Evolutionary conservation across 1,140 invertebrate species (phyloP).

Genomic region (Polyergus mexicanus): DNA sequence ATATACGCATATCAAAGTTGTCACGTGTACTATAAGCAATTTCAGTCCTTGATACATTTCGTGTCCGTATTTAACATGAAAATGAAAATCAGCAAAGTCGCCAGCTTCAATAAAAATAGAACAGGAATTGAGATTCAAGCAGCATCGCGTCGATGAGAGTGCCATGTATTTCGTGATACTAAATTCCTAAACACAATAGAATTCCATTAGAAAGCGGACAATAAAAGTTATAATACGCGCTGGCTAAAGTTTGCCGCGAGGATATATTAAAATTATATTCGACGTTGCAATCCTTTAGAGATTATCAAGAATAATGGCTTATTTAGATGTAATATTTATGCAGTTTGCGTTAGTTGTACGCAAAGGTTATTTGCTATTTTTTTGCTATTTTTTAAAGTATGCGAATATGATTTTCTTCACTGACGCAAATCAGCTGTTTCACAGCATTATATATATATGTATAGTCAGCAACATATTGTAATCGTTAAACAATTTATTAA

Average conservation of each 20-base stretch:
- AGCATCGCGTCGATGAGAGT: conserved; percentile 4
- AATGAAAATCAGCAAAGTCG: conserved; percentile 40
- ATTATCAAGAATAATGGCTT: conserved; percentile 59
- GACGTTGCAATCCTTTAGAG: conserved; percentile 49
- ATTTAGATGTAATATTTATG: conserved; percentile 39
- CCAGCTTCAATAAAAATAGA: conserved; percentile 10
- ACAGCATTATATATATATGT: not conserved
- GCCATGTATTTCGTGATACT: not conserved
- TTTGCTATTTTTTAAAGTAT: conserved; percentile 17
- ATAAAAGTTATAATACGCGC: conserved; percentile 49
- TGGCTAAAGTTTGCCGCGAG: conserved; percentile 18
- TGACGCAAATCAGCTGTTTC: not conserved
- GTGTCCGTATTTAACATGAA: not conserved
- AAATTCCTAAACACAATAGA: conserved; percentile 44
- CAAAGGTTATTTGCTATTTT: not conserved
- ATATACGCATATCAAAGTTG: conserved; percentile 3
- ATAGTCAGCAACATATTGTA: no score
- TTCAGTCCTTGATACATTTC: conserved; percentile 21
- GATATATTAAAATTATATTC: conserved; percentile 49
- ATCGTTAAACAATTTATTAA: no score
- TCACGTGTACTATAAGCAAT: conserved; percentile 5
- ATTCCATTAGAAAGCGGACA: conserved; percentile 10
- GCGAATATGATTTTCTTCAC: not conserved
- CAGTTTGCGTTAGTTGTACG: not conserved
- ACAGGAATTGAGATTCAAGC: not conserved